Conservation (phyloP, 2,797 vertebrate genomes). For the Aplochiton taeniatus region DNA sequence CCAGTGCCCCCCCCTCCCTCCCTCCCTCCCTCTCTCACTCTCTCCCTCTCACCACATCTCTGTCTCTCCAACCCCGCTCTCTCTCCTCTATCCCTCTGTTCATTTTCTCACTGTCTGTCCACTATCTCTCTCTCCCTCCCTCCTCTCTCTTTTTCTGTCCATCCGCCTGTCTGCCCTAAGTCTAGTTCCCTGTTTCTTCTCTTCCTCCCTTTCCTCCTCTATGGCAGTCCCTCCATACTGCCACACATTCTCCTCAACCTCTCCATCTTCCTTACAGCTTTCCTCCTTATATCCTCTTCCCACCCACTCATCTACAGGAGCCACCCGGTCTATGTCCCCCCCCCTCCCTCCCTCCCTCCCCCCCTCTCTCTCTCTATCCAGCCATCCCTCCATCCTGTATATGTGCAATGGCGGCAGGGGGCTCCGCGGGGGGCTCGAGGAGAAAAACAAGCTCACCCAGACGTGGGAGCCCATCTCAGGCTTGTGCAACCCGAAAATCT, state of each 20-base stretch:
- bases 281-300: conserved; percentile 26
- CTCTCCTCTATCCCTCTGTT: neutral
- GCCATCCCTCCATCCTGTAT: conserved; percentile 60
- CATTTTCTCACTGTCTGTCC: neutral
- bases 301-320: conserved; percentile 13
- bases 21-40: conserved; percentile 9
- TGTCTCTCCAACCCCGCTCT: conserved; percentile 1
- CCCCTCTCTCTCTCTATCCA: conserved; percentile 17
- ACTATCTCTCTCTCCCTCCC: neutral
- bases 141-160: conserved; percentile 49
- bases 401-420: conserved; percentile 79
- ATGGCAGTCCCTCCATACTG: neutral
- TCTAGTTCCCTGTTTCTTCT: conserved; percentile 19
- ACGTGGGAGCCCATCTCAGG: conserved; percentile 85
- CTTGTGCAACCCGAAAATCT: conserved; percentile 93
- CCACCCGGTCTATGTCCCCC: conserved; percentile 15
- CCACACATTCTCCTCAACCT: conserved; percentile 4
- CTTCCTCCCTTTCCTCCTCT: conserved; percentile 59
- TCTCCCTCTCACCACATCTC: conserved; percentile 20
- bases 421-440: conserved; percentile 79
- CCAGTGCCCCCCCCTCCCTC: conserved; percentile 11
- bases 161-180: conserved; percentile 50
- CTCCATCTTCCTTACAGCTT: neutral
- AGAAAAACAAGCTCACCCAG: conserved; percentile 76
- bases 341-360: conserved; percentile 9